Evolutionary conservation across 37 sponge, comb jelly and placozoan genomes (phyloP), one percentile per base, ranked within the genome.

Genomic region (Spongilla lacustris): DNA sequence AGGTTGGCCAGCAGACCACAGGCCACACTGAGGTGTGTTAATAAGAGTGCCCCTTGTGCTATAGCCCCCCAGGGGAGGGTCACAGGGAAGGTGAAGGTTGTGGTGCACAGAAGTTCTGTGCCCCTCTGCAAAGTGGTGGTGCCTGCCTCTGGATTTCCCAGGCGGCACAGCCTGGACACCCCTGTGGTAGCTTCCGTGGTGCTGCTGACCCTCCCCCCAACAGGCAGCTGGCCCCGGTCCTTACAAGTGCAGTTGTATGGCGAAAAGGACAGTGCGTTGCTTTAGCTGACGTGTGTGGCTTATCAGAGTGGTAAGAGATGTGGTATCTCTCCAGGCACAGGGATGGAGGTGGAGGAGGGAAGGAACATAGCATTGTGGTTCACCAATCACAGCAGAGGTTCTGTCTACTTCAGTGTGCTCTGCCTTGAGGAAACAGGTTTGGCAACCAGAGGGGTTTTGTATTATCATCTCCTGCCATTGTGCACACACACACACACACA

Each of bases 401-500:
- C 22, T 0, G 25, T 67, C 25, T 82, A 71, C n/a, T 46, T 88
- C 49, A 82, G 77, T 58, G 68, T 88, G 69, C 77, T 75, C 50
- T 82, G 70, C 71, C 71, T 88, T 30, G 88, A 88, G 32, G 88
- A 88, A 34, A 88, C 88, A 75, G 88, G 88, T 82, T 58, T 58
- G 58, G n/a, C 41, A 9, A 41, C 6, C 6, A 41, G 41, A 17
- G 21, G 4, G 58, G 21, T 0, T 58, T 41, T 41, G 5, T 41
- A 41, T 41, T 6, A 9, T 41, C 41, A 41, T 3, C 3, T 6
- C 41, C 6, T 41, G 6, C 6, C 6, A 41, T 58, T 17, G 58
- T 58, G 41, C 6, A 41, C 11, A 14, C 58, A 58, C 58, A 19
- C 19, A n/a, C n/a, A n/a, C n/a, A n/a, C n/a, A n/a, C n/a, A n/a